Percentiles rank a stretch among this genome's conserved stretches.
Conservation (phyloP, 64 coral and sea anemone genomes). For the Montipora capricornis region DNA sequence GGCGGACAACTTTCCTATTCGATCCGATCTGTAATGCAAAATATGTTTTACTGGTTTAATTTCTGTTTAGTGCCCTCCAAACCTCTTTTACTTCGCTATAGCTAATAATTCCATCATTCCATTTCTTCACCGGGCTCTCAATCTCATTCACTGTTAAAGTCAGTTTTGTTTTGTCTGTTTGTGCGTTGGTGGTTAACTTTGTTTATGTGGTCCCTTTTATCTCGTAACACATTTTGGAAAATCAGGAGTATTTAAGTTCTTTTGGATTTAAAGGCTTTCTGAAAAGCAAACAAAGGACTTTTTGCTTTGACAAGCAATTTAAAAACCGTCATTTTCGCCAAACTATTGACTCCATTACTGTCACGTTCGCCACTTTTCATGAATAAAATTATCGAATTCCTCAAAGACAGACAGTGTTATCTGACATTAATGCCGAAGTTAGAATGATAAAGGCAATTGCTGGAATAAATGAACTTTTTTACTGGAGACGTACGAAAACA, state of each 20-base stretch:
- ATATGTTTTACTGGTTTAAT: no score
- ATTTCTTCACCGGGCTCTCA: no score
- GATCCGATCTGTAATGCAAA: no score
- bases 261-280: not conserved
- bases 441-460: not conserved
- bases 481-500: not conserved
- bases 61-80: no score
- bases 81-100: no score
- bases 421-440: not conserved
- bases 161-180: no score
- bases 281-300: not conserved
- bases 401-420: not conserved
- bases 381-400: slow-evolving; percentile 13
- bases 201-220: not conserved
- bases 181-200: not conserved
- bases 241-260: not conserved
- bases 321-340: not conserved
- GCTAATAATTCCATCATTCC: no score
- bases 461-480: not conserved
- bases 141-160: no score
- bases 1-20: no score
- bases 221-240: not conserved
- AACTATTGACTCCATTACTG: not conserved
- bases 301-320: not conserved
- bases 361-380: not conserved